A percentile compares a stretch with the other conserved stretches of the same genome.
phyloP scores from a whole-genome alignment of 2,113 vertebrate species.

The Mixornis gularis region DNA sequence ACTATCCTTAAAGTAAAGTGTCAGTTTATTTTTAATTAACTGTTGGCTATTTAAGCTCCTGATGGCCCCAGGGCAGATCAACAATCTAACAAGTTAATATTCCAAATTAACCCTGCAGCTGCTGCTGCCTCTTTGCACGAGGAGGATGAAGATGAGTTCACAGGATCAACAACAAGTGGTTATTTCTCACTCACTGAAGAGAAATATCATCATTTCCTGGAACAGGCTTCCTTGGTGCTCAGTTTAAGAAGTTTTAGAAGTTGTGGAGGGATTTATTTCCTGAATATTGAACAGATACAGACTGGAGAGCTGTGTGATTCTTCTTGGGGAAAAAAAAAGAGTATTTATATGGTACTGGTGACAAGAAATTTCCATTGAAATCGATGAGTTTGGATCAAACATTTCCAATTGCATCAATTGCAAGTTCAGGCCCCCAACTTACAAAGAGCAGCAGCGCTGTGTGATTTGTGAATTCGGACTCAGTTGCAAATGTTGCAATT shows the following conservation, averaged over 20 bases:
- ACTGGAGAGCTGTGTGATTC: background rate
- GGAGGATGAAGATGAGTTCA: background rate
- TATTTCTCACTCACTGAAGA: background rate
- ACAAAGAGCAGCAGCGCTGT: background rate
- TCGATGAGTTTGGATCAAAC: background rate
- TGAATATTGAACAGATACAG: background rate
- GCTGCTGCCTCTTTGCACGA: background rate
- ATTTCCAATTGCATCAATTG: background rate
- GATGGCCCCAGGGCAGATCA: constrained; percentile 68
- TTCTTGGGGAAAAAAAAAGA: background rate
- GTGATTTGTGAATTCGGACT: background rate
- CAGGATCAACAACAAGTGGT: background rate
- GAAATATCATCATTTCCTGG: background rate
- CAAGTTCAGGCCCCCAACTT: background rate
- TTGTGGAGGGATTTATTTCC: background rate
- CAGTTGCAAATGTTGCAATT: background rate
- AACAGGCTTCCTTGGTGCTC: background rate
- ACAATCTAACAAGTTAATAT: constrained; percentile 66
- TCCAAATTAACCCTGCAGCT: constrained; percentile 57
- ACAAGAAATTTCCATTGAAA: background rate
- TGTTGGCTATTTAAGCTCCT: constrained; percentile 76
- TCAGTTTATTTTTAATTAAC: constrained; percentile 87
- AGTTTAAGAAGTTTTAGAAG: background rate
- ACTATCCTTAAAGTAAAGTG: constrained; percentile 84
- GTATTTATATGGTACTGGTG: background rate